These are phyloP conservation scores for Parapristionchus giblindavisi DNA, from an alignment of 2,888 invertebrate species.

Conservation along the genomic window DNA sequence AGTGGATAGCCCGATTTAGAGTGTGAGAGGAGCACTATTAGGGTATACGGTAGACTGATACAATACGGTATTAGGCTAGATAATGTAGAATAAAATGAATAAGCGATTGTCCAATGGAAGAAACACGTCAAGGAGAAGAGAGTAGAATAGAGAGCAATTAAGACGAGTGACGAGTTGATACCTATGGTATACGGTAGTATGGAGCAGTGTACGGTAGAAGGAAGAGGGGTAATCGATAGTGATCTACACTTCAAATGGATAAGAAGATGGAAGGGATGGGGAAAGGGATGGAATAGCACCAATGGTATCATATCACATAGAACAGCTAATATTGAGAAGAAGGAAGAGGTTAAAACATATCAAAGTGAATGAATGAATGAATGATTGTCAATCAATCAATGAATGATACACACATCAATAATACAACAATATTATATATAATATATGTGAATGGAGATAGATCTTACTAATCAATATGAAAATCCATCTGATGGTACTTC, in stretches of 20 bases:
- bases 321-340: neutral
- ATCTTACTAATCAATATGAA: neutral
- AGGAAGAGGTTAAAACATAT: neutral
- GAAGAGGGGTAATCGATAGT: neutral
- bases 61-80: no score
- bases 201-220: neutral
- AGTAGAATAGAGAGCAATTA: neutral
- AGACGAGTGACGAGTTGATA: neutral
- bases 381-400: no score
- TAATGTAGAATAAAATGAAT: no score
- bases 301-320: no score
- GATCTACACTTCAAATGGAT: neutral
- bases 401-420: neutral
- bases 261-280: neutral
- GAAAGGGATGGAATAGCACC: neutral
- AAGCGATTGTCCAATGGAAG: no score
- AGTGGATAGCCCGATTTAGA: neutral
- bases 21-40: slow-evolving; percentile 9
- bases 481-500: neutral
- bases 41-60: no score
- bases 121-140: neutral
- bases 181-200: neutral
- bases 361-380: slow-evolving; percentile 5
- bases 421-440: neutral
- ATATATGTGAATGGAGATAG: neutral